Percentiles rank a stretch among this genome's conserved stretches.
These are phyloP conservation scores for Cephus pulcher DNA, from an alignment of 2,888 invertebrate genomes.

Conservation along the genomic window DNA sequence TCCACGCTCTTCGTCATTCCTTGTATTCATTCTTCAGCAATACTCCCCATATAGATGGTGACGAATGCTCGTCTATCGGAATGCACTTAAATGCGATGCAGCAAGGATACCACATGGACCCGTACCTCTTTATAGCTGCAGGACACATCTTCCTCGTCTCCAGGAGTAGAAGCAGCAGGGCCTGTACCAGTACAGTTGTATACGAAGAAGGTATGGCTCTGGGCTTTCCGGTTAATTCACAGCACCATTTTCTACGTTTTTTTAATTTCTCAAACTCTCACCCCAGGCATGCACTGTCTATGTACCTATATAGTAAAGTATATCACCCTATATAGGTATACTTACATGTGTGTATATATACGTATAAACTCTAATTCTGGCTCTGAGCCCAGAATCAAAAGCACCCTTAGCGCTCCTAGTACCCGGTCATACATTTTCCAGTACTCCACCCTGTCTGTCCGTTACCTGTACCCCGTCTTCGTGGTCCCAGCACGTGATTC, in stretches of 20 bases:
- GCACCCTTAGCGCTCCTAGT: neutral
- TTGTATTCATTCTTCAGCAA: neutral
- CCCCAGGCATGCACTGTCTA: neutral
- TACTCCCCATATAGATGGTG: neutral
- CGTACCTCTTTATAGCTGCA: neutral
- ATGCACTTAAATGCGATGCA: neutral
- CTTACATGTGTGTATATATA: neutral
- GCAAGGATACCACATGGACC: neutral
- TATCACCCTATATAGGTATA: neutral
- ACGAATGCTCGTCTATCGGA: neutral
- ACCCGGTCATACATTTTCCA: neutral
- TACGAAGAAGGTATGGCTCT: conserved; percentile 5
- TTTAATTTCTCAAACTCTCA: conserved; percentile 20
- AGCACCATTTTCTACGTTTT: conserved; percentile 24
- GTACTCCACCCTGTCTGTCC: neutral
- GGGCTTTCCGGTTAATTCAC: conserved; percentile 31
- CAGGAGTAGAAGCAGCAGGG: neutral
- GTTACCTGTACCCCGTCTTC: neutral
- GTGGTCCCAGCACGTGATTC: neutral
- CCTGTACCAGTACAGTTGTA: neutral
- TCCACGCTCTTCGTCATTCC: neutral
- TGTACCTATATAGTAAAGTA: neutral
- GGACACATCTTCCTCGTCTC: neutral
- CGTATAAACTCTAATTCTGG: neutral
- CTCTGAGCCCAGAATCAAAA: conserved; percentile 6